These are phyloP conservation scores for Atethmia centrago DNA, from an alignment of 2,888 invertebrate genomes.

Conservation along the genomic window DNA sequence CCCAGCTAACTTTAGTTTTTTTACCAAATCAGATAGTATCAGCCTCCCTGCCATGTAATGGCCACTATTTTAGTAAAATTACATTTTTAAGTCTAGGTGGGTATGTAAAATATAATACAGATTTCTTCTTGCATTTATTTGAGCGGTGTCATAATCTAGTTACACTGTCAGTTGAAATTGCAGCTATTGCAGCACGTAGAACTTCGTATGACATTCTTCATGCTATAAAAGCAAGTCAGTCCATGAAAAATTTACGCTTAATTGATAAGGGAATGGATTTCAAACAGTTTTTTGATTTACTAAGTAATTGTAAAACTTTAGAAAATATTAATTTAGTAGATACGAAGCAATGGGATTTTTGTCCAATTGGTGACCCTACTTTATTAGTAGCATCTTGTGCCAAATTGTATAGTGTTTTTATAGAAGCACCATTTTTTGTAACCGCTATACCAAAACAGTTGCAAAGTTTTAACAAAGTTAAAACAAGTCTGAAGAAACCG, in stretches of 20 bases:
- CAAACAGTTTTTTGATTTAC: conserved; percentile 72
- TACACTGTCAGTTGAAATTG: conserved; percentile 77
- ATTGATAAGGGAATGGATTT: conserved; percentile 78
- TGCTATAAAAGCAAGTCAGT: conserved; percentile 72
- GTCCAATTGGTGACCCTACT: conserved; percentile 71
- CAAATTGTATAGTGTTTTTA: conserved; percentile 77
- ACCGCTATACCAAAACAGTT: conserved; percentile 64
- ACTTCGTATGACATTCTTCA: conserved; percentile 65
- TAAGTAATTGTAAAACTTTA: conserved; percentile 77
- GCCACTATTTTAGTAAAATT: conserved; percentile 79
- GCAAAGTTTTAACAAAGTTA: conserved; percentile 72
- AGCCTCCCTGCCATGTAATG: conserved; percentile 69
- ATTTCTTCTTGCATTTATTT: conserved; percentile 83
- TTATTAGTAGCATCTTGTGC: conserved; percentile 76
- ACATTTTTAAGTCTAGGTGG: conserved; percentile 78
- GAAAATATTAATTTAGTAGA: conserved; percentile 82
- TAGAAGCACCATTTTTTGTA: conserved; percentile 72
- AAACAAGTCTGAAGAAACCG: conserved; percentile 67
- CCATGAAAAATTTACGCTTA: conserved; percentile 80
- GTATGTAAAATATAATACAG: conserved; percentile 69
- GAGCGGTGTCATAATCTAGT: conserved; percentile 75
- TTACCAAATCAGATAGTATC: conserved; percentile 60
- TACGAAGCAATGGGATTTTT: conserved; percentile 56
- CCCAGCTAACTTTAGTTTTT: conserved; percentile 75
- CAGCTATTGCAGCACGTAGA: conserved; percentile 68